Percentiles rank a stretch among this genome's conserved stretches.
phyloP scores from a whole-genome alignment of 2,888 invertebrate genomes.

The Empis livida region DNA sequence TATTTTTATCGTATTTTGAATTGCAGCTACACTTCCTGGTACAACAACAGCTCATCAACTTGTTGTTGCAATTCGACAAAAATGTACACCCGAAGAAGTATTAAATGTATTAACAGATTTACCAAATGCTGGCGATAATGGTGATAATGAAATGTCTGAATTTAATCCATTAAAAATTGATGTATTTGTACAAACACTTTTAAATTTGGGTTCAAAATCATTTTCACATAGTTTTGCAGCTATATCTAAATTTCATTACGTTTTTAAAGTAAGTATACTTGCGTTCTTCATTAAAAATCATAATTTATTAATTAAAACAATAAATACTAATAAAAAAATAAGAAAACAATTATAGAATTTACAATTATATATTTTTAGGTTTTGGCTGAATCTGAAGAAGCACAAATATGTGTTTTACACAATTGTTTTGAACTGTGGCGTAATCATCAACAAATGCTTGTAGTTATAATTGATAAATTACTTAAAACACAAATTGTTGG shows the following conservation, averaged over 20 bases:
- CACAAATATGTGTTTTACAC: constrained; percentile 84
- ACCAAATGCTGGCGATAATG: constrained; percentile 57
- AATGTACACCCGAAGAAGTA: constrained; percentile 83
- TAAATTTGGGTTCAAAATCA: constrained; percentile 90
- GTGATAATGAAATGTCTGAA: constrained; percentile 45
- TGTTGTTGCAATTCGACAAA: constrained; percentile 74
- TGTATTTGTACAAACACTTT: constrained; percentile 88
- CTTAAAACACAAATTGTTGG: constrained; percentile 95
- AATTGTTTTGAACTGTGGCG: constrained; percentile 94
- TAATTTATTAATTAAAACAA: too few relatives aligned
- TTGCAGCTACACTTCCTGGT: constrained; percentile 58
- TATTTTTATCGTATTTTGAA: not conserved
- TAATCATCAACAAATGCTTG: constrained; percentile 93
- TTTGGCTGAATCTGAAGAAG: constrained; percentile 86
- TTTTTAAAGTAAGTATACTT: constrained; percentile 59
- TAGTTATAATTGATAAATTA: constrained; percentile 91
- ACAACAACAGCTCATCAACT: constrained; percentile 76
- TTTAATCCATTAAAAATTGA: constrained; percentile 92
- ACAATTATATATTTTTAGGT: constrained; percentile 40
- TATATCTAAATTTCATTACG: constrained; percentile 91
- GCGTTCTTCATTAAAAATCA: not conserved
- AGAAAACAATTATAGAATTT: not conserved
- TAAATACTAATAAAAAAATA: not conserved
- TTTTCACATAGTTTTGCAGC: constrained; percentile 98
- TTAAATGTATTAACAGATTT: constrained; percentile 74